Evolutionary conservation across 2,888 invertebrate species (phyloP), one percentile per base, ranked within the genome.

Genomic region (Stenodera caucasica): DNA sequence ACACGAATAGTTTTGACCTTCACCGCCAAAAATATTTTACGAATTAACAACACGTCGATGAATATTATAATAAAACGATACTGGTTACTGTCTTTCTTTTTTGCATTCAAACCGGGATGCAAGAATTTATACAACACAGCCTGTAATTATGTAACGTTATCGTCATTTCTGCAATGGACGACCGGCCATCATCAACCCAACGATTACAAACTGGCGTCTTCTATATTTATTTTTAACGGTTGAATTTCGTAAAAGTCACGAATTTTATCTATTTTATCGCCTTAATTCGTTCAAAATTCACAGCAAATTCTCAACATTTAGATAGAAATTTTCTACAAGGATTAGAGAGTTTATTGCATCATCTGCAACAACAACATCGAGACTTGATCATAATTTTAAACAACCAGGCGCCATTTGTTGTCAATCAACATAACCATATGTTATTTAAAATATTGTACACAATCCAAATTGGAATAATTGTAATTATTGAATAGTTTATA

Each of bases 11-110:
- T 51, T 49, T 55, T 57, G 57, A 61, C 61, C 61, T 61, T 61
- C 61, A 61, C 61, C 61, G 61, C 55, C 61, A 61, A 61, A 40
- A 61, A 57, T 51, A 54, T 54, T 61, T 54, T 51, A 61, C 57
- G 61, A 57, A 61, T 61, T 57, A 57, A 45, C 57, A 61, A 57
- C 57, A 51, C 52, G 57, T 61, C 55, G 55, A 50, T 50, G 60
- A 53, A 60, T 53, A 60, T 40, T n/a, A n/a, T n/a, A n/a, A 40
- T 29, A 6, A 40, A 40, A 40, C 7, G 37, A 40, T 40, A 40
- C 15, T 40, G 15, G 37, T 14, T n/a, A 18, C 37, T 37, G 15
- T 15, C 18, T 8, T 15, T 15, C 4, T 18, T 18, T 37, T 37
- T 18, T 40, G 37, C 37, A 40, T 40, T 9, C 37, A 33, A 37